Evolutionary conservation across 1,140 invertebrate species (phyloP), one percentile per base, ranked within the genome.

Genomic region (Anastrepha ludens): DNA sequence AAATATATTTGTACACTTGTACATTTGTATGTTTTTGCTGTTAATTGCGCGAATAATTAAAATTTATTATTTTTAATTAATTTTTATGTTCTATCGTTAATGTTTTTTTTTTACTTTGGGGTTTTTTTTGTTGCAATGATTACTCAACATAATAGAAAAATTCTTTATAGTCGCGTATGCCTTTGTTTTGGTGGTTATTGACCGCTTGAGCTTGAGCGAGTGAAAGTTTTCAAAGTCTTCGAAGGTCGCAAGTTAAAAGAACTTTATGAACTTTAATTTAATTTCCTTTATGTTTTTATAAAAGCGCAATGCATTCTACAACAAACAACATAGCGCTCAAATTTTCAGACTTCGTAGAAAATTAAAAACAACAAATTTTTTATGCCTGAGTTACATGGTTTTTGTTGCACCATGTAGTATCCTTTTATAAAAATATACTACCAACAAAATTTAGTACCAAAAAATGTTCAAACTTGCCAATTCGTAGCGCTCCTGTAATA

Each of bases 31-130:
- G 17, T 64, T 7, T 67, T 67, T 67, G 64, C 64, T 39, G 17
- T 67, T 67, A 67, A 67, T 67, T 67, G n/a, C 11, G 64, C 64
- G 64, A 67, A 67, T 67, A 67, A 67, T 62, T 62, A 62, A 62
- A 62, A 62, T 67, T 67, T 67, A 67, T 67, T 67, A 67, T 67
- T 67, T 67, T 67, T 29, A 67, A 67, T 67, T 67, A 67, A 29
- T 29, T 20, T 67, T 67, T 67, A 67, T 67, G 64, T 67, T 67
- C 64, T 67, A 67, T 67, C 11, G 29, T 67, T 29, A 29, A 29
- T 29, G 29, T 29, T 29, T 29, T 29, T 0, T 67, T 39, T 67
- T 39, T 67, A 13, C 64, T 29, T 39, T 67, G 29, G 15, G 2
- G 5, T 62, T 15, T 62, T 62, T 62, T 62, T 15, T n/a, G n/a